Conservation (phyloP, 2,113 vertebrate species). For the Phyllostomus discolor region DNA sequence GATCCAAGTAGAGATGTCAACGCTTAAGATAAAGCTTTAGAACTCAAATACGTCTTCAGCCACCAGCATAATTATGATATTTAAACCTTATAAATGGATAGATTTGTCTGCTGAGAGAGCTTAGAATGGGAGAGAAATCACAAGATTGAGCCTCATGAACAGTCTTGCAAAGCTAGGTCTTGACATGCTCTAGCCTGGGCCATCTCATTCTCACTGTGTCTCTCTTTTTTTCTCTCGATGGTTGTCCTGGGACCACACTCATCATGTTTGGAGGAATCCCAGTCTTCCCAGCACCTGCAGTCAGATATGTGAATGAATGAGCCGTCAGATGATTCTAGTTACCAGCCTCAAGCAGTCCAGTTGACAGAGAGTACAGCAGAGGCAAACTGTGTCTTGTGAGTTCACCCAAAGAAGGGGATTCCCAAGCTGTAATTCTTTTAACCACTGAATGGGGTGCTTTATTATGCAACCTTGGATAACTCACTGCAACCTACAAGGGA, state of each 20-base stretch:
- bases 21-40: neutral
- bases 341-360: neutral
- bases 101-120: neutral
- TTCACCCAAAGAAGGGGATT: neutral
- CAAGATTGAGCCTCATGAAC: neutral
- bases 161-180: neutral
- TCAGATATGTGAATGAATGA: neutral
- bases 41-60: neutral
- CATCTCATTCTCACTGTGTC: neutral
- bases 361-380: neutral
- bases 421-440: neutral
- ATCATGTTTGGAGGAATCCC: neutral
- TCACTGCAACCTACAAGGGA: neutral
- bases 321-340: neutral
- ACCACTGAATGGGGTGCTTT: neutral
- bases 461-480: neutral
- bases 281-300: neutral
- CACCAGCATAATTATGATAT: neutral
- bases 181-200: neutral
- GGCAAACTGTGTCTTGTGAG: neutral
- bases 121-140: neutral
- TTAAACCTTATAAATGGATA: neutral
- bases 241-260: neutral
- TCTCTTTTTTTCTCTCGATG: neutral
- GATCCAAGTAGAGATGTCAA: neutral